These are phyloP conservation scores for Drosophila ambigua DNA, from an alignment of 1,140 invertebrate genomes.

Conservation along the genomic window DNA sequence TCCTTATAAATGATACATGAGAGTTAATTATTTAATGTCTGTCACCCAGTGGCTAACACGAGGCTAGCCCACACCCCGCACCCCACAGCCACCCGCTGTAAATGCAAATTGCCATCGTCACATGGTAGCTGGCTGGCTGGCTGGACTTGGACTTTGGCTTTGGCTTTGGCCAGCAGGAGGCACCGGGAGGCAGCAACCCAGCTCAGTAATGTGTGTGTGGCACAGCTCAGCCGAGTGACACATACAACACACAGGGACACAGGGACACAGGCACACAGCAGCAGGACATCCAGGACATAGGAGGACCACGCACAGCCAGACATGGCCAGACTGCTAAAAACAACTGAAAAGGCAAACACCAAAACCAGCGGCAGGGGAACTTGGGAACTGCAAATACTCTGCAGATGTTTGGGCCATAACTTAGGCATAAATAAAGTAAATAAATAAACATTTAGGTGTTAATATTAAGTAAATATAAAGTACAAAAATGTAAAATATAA, in stretches of 20 bases:
- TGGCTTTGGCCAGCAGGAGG: not conserved
- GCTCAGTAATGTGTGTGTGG: too few species aligned
- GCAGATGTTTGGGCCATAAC: not conserved
- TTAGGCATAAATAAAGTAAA: too few species aligned
- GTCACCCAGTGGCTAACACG: slow-evolving; percentile 78
- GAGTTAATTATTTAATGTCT: slow-evolving; percentile 78
- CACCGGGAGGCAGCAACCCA: too few species aligned
- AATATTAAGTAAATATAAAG: too few species aligned
- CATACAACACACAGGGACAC: slow-evolving; percentile 30
- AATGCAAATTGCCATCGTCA: slow-evolving; percentile 75
- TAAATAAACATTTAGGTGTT: too few species aligned
- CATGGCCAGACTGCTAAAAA: not conserved
- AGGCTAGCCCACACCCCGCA: too few species aligned
- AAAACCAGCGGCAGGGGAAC: not conserved
- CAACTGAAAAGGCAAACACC: not conserved
- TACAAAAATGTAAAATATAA: too few species aligned
- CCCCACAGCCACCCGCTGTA: slow-evolving; percentile 29
- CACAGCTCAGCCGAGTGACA: slow-evolving; percentile 16
- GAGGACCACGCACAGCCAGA: not conserved
- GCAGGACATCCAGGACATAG: slow-evolving; percentile 1
- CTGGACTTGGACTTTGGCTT: slow-evolving; percentile 5
- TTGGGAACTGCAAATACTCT: not conserved
- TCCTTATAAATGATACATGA: slow-evolving; percentile 56
- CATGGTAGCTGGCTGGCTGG: not conserved
- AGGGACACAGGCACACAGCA: not conserved